phyloP scores from a whole-genome alignment of 2,113 vertebrate species.

The Arizona elegans region DNA sequence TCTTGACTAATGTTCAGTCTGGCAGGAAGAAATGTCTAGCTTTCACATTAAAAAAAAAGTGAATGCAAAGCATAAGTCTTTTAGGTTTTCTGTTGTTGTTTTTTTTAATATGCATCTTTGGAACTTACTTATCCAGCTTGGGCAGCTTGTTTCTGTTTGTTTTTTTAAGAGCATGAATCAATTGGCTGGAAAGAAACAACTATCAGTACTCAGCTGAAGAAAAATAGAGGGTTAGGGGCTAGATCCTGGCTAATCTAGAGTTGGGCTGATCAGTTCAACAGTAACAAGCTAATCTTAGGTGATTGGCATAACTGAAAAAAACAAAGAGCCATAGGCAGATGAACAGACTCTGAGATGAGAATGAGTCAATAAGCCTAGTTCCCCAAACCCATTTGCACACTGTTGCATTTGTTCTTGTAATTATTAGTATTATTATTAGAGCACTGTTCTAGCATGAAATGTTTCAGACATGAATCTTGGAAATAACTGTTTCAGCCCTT shows the following conservation, averaged over 20 bases:
- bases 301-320: background rate
- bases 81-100: background rate
- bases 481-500: background rate
- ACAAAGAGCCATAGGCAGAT: background rate
- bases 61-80: background rate
- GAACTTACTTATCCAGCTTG: background rate
- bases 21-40: background rate
- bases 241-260: background rate
- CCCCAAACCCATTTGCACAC: background rate
- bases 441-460: background rate
- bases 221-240: background rate
- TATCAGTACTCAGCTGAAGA: background rate
- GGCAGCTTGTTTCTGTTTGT: background rate
- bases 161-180: background rate
- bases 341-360: background rate
- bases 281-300: background rate
- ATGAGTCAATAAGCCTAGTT: background rate
- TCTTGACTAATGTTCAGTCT: background rate
- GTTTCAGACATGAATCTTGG: background rate
- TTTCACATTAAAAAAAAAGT: background rate
- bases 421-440: background rate
- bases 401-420: background rate
- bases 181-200: background rate
- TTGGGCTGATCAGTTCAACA: background rate
- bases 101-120: background rate